A percentile compares a stretch with the other conserved stretches of the same genome.
Conservation (phyloP, 2,888 invertebrate genomes). For the Himalopsyche kuldschensis region DNA sequence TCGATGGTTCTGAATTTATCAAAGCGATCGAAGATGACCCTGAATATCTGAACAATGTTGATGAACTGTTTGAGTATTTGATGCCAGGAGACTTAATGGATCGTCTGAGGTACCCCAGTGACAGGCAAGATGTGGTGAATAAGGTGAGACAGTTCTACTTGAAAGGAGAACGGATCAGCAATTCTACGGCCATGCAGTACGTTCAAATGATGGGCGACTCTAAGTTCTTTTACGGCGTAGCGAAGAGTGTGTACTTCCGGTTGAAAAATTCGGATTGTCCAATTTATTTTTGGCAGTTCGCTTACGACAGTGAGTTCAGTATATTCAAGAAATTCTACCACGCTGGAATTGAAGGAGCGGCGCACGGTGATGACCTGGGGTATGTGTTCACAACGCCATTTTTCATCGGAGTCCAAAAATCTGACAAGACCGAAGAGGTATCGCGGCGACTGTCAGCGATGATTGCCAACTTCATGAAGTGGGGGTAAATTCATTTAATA, state of each 20-base stretch:
- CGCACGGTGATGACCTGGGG: constrained; percentile 63
- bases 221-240: constrained; percentile 5
- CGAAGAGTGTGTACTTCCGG: constrained; percentile 2
- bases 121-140: not conserved
- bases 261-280: constrained; percentile 2
- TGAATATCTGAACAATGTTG: not conserved
- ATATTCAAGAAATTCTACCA: constrained; percentile 53
- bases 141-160: constrained; percentile 15
- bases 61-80: not conserved
- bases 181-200: not conserved
- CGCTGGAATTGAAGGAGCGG: constrained; percentile 53
- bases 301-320: constrained; percentile 42
- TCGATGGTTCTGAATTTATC: constrained; percentile 5
- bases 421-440: constrained; percentile 38
- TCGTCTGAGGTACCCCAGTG: not conserved
- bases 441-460: constrained; percentile 46
- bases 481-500: constrained; percentile 47
- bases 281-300: constrained; percentile 13
- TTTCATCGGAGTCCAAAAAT: constrained; percentile 41
- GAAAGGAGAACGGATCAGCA: not conserved
- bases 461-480: constrained; percentile 58
- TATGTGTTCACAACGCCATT: constrained; percentile 55
- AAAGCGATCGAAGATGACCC: not conserved
- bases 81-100: constrained; percentile 2
- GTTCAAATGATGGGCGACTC: constrained; percentile 5